phyloP scores from a whole-genome alignment of 2,797 vertebrate genomes.

The Sphenopsis melanotis region DNA sequence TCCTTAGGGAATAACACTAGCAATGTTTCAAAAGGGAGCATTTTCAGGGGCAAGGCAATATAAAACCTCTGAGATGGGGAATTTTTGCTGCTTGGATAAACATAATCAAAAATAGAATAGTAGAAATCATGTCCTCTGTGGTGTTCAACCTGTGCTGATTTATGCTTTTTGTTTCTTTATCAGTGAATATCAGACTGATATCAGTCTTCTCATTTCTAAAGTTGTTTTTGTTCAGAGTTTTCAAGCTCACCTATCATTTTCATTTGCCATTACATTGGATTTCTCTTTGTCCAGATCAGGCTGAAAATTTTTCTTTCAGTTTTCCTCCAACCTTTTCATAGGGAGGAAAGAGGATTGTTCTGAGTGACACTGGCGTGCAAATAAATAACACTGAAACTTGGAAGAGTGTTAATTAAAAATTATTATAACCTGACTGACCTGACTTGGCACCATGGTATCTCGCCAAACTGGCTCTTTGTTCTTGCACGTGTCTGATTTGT shows the following conservation, averaged over 20 bases:
- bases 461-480: conserved; percentile 37
- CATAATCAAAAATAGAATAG: background rate
- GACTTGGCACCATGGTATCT: conserved; percentile 30
- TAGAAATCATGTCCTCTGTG: background rate
- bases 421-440: conserved; percentile 55
- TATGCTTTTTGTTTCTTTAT: background rate
- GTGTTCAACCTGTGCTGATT: background rate
- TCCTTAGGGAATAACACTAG: background rate
- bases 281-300: background rate
- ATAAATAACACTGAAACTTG: conserved; percentile 58
- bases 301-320: background rate
- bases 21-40: background rate
- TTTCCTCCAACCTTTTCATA: background rate
- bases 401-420: conserved; percentile 60
- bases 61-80: background rate
- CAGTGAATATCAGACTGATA: background rate
- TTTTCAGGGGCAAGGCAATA: background rate
- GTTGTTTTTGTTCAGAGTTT: background rate
- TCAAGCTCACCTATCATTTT: background rate
- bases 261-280: background rate
- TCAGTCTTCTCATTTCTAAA: background rate
- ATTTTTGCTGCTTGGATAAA: background rate
- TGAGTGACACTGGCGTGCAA: conserved; percentile 22
- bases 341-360: background rate
- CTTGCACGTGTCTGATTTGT: conserved; percentile 10